These are phyloP conservation scores for Cebus imitator DNA, from an alignment of 2,113 vertebrate genomes.

Conservation along the genomic window DNA sequence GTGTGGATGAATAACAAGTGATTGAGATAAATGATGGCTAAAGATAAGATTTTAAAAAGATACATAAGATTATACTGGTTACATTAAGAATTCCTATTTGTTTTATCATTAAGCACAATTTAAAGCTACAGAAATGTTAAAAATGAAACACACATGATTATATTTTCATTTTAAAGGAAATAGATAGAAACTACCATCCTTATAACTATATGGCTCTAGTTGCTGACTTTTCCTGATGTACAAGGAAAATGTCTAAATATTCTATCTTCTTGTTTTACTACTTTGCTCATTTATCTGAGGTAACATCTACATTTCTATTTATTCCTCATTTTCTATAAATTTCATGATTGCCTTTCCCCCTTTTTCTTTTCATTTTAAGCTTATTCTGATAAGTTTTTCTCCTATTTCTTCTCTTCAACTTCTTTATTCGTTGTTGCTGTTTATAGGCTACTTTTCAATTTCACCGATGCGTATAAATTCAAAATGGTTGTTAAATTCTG, in stretches of 20 bases:
- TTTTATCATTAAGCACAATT: not conserved
- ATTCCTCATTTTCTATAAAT: not conserved
- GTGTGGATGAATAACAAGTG: not conserved
- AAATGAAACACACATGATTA: not conserved
- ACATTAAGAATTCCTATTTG: not conserved
- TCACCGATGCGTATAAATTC: not conserved
- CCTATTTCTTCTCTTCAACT: not conserved
- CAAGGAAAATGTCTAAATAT: not conserved
- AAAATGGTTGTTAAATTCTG: not conserved
- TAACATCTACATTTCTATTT: not conserved
- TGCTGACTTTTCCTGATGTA: not conserved
- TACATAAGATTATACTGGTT: not conserved
- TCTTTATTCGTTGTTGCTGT: not conserved
- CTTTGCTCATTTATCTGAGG: not conserved
- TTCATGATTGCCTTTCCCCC: not conserved
- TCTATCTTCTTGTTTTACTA: not conserved
- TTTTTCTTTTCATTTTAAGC: not conserved
- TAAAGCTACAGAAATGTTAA: not conserved
- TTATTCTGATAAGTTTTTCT: not conserved
- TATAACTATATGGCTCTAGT: not conserved
- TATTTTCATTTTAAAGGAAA: not conserved
- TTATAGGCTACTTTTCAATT: not conserved
- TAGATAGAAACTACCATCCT: not conserved
- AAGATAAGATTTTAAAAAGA: not conserved
- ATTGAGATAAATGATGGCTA: not conserved